Base-by-base conservation (phyloP, 2,888 invertebrate species). In the Caenorhabditis sp. region DNA sequence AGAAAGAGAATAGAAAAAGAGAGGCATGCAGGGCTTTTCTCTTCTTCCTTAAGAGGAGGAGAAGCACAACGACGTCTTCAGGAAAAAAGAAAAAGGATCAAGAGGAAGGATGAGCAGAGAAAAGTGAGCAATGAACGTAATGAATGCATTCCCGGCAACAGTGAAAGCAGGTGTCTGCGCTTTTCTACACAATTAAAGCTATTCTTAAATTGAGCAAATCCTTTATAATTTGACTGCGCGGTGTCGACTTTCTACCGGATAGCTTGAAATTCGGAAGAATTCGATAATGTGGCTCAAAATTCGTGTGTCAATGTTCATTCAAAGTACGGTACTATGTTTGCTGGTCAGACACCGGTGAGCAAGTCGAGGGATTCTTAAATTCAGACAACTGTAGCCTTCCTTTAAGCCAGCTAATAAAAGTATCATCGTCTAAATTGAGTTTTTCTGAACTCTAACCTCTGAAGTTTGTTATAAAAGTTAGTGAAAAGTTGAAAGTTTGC, bases 401-500 rank as follows among this genome's bases (percentile, higher is more conserved):
- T 7, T 7, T 6, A 10, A 38, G 6, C 2, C 10, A 38, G 6
- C 38, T 12, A 10, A 54, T 2, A 24, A 54, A 24, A 54, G 5
- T 7, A 54, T 54, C 5, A 54, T 14, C 0, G 26, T 12, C 54
- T 26, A 54, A 54, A 61, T 59, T 22, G 41, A 61, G 61, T 61
- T 41, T 12, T 16, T 1, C 5, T 41, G 41, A 41, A 41, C 61
- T 63, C 28, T 63, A 63, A 3, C 24, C 63, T 63, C 47, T 3
- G 14, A 66, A 51, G 19, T 66, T 66, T 51, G 49, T 51, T 51
- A 35, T 44, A 51, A 51, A 66, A 66, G 49, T 66, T 49, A 54
- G 22, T 51, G 58, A 31, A 70, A 58, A 58, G 47, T 70, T 70
- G 58, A 63, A 64, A 64, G 74, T 73, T 73, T 73, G 61, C 61